These are phyloP conservation scores for Engraulis encrasicolus DNA, from an alignment of 2,113 vertebrate species.

Conservation along the genomic window DNA sequence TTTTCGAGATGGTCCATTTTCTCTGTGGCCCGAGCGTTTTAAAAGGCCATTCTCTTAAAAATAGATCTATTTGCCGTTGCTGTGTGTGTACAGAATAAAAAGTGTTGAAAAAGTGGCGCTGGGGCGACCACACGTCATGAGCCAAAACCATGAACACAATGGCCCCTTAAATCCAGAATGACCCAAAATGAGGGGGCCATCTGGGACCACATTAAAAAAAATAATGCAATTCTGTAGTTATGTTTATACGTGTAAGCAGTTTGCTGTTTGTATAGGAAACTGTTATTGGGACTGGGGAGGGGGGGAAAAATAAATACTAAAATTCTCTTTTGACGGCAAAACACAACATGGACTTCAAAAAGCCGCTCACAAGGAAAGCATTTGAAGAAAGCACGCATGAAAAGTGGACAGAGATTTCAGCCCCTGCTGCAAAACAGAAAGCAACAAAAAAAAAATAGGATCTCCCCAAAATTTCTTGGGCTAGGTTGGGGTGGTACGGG, in stretches of 20 bases:
- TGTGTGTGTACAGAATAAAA: slow-evolving; percentile 10
- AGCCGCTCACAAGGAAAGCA: slow-evolving; percentile 35
- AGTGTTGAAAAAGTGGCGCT: neutral
- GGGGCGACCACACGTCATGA: neutral
- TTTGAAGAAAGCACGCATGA: slow-evolving; percentile 39
- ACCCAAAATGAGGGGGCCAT: slow-evolving; percentile 10
- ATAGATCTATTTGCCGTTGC: slow-evolving; percentile 2
- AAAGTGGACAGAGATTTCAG: slow-evolving; percentile 32
- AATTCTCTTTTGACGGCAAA: neutral
- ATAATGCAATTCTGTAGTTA: slow-evolving; percentile 18
- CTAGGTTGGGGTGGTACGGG: neutral
- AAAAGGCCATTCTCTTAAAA: neutral
- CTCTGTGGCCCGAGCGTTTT: neutral
- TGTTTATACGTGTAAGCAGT: slow-evolving; percentile 20
- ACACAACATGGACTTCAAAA: slow-evolving; percentile 30
- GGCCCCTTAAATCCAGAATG: slow-evolving; percentile 13
- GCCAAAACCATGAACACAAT: slow-evolving; percentile 21
- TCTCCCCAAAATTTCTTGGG: slow-evolving; percentile 27
- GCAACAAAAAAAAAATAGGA: slow-evolving; percentile 40
- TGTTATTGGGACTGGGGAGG: slow-evolving; percentile 1
- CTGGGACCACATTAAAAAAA: slow-evolving; percentile 13
- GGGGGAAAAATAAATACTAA: slow-evolving; percentile 13
- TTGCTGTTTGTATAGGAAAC: slow-evolving; percentile 20
- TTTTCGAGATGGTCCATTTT: neutral
- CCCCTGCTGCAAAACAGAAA: slow-evolving; percentile 37